Evolutionary conservation across 2,888 invertebrate species (phyloP), one percentile per base, ranked within the genome.

Genomic region (Trichogramma dendrolimi): DNA sequence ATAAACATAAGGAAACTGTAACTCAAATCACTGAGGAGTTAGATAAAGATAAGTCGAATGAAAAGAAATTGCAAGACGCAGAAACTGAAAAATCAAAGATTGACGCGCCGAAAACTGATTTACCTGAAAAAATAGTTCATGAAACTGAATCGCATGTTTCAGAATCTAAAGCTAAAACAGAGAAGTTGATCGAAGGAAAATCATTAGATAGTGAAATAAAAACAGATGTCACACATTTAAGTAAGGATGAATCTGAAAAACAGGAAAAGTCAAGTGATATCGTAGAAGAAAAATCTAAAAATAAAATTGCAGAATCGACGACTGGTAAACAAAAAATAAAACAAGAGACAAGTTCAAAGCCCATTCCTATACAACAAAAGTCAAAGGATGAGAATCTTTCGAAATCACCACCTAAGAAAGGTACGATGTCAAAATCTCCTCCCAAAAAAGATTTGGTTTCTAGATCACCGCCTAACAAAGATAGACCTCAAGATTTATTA

Each of bases 141-240:
- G 74, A 76, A 51, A 78, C 78, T 4, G 71, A 71, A 7, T 76
- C 76, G 47, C 77, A 77, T 1, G 67, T 74, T 56, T 74, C 73
- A 1, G 67, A 70, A 14, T 64, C 70, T 5, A 78, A 74, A 64
- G 64, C 67, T 0, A 76, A 78, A 2, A 75, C 73, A 51, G 75
- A 75, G 38, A 74, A 73, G 50, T 65, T 60, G 11, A 69, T 66
- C 4, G 63, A 65, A 55, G 38, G 47, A 0, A 71, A 71, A 27
- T 2, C 27, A 27, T 27, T 27, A 27, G 27, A 27, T 27, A 27
- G 27, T 1, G 27, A 27, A 1, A 27, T 27, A 27, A 27, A 27
- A 27, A 27, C 27, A 27, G 27, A 27, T 27, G 27, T 27, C 1
- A 27, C 27, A 27, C 27, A 27, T 27, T 27, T 27, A 27, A 27